Conservation (phyloP, 1,140 invertebrate genomes). For the Drosophila kohkoa region DNA sequence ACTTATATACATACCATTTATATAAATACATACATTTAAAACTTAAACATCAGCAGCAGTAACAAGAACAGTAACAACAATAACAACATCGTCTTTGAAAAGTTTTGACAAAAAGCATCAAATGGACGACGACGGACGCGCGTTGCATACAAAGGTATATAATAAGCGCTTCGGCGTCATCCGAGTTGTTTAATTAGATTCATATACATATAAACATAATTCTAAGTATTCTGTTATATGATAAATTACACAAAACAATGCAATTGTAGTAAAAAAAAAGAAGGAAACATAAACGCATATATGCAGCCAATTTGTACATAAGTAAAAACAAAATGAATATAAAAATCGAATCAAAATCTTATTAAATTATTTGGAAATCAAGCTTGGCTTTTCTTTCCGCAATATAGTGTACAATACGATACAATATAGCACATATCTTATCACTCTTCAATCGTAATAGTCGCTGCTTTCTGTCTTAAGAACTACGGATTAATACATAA, state of each 20-base stretch:
- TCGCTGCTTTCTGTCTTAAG: constrained; percentile 9
- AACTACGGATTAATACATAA: constrained; percentile 18
- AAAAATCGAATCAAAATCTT: constrained; percentile 72
- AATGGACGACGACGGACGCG: constrained; percentile 36
- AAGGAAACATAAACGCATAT: constrained; percentile 55
- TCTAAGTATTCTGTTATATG: constrained; percentile 75
- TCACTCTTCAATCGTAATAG: not conserved
- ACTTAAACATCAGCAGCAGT: constrained; percentile 10
- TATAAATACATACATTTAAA: constrained; percentile 27
- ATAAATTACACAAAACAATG: constrained; percentile 64
- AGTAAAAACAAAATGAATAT: constrained; percentile 56
- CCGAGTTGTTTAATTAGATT: constrained; percentile 76
- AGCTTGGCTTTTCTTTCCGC: constrained; percentile 45
- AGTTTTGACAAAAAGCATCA: constrained; percentile 43
- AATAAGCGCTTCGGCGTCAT: constrained; percentile 28
- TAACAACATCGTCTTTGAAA: constrained; percentile 33
- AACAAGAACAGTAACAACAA: constrained; percentile 10
- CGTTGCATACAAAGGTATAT: constrained; percentile 37
- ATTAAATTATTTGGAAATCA: constrained; percentile 77
- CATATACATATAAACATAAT: constrained; percentile 63
- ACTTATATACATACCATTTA: constrained; percentile 70
- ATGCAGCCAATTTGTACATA: constrained; percentile 79
- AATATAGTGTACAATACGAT: not conserved
- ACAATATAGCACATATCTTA: constrained; percentile 8
- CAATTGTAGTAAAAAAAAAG: constrained; percentile 70